Conservation (phyloP, 2,888 invertebrate species). For the Pheosia gnoma region DNA sequence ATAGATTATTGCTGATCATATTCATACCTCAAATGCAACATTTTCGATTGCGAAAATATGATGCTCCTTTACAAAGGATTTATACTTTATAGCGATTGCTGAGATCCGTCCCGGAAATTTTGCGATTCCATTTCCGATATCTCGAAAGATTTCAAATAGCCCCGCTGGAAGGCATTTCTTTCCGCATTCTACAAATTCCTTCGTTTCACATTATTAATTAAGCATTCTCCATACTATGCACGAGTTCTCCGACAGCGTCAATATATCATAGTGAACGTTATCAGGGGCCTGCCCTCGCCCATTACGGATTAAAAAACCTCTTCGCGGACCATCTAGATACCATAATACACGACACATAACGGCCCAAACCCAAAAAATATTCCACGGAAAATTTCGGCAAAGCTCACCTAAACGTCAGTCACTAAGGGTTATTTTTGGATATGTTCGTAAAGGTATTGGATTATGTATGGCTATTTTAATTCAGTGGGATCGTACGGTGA, state of each 20-base stretch:
- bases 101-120: too few species aligned
- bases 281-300: constrained; percentile 57
- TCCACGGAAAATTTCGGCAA: constrained; percentile 18
- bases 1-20: too few species aligned
- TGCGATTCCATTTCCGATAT: too few species aligned
- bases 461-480: constrained; percentile 60
- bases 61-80: too few species aligned
- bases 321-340: constrained; percentile 70
- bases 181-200: too few species aligned
- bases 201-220: background rate
- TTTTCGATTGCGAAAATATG: too few species aligned
- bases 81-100: too few species aligned
- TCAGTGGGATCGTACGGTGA: constrained; percentile 64
- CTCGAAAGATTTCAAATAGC: too few species aligned
- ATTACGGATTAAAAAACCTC: constrained; percentile 79
- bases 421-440: constrained; percentile 29
- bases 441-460: constrained; percentile 12
- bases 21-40: too few species aligned
- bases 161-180: too few species aligned
- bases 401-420: too few species aligned
- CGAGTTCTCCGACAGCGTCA: constrained; percentile 39
- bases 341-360: constrained; percentile 21
- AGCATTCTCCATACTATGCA: constrained; percentile 36
- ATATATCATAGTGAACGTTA: constrained; percentile 71
- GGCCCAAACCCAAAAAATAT: constrained; percentile 14